Evolutionary conservation across 2,797 vertebrate genomes (phyloP), one percentile per base, ranked within the genome.

Genomic region (Rhinatrema bivittatum): DNA sequence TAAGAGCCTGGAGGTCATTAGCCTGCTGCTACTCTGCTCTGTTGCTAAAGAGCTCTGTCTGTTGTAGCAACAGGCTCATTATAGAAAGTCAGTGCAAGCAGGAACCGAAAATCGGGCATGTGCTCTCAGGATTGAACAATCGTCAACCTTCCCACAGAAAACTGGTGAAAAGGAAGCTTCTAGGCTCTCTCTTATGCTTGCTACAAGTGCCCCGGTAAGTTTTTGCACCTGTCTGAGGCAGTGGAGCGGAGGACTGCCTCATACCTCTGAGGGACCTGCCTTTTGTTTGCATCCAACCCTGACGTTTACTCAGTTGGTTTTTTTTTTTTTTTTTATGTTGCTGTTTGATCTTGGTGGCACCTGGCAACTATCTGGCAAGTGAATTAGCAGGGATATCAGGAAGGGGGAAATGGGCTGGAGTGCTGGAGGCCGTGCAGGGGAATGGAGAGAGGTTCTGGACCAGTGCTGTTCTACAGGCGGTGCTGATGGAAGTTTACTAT

Each of bases 51-150:
- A 8, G 36, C 24, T 23, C 20, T 5, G 26, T 67, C 47, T 74
- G 77, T 82, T 79, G 75, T 86, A 46, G 76, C 62, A 71, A 79
- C 78, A 10, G 24, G 33, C n/a, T n/a, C n/a, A n/a, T n/a, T n/a
- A n/a, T n/a, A 23, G 28, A n/a, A 12, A 54, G 20, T 38, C 27
- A 25, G 11, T 7, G 11, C 22, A 42, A 11, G 22, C 8, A 24
- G 24, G 16, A 27, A 9, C 43, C 28, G 34, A 23, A 29, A 11
- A 3, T 4, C 16, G 21, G 20, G 16, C 23, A 16, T 29, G 28
- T 9, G 20, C 10, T 13, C 26, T 20, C 17, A 14, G 12, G 9
- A 14, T 31, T 12, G 14, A 2, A 32, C 6, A 10, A n/a, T n/a
- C n/a, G n/a, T 2, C 15, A 18, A n/a, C 9, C 9, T 18, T 16